Evolutionary conservation across 2,888 invertebrate species (phyloP).

Genomic region (Drosophila melanosoma): DNA sequence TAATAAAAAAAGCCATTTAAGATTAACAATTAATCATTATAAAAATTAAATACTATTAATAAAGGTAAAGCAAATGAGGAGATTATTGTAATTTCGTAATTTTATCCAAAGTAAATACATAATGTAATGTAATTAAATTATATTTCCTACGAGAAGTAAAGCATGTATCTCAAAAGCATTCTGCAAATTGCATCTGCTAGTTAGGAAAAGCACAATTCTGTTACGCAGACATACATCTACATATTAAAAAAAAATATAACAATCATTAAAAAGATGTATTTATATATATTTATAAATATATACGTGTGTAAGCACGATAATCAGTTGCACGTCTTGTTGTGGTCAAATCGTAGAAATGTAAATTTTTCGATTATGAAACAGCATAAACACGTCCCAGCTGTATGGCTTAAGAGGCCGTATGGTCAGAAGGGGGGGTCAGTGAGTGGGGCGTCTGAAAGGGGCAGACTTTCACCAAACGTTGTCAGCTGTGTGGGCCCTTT

Average conservation of each 20-base stretch:
- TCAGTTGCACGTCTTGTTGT: constrained; percentile 56
- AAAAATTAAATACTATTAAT: not conserved
- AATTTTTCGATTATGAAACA: constrained; percentile 70
- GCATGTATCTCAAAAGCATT: not conserved
- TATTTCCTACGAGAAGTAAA: constrained; percentile 6
- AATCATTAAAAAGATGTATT: constrained; percentile 14
- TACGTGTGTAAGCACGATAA: constrained; percentile 29
- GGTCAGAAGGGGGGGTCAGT: not conserved
- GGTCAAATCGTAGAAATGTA: constrained; percentile 64
- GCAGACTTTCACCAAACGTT: constrained; percentile 68
- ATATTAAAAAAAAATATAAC: not conserved
- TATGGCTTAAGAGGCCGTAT: constrained; percentile 30
- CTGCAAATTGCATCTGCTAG: not conserved
- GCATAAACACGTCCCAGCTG: constrained; percentile 59
- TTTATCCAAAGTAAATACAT: not conserved
- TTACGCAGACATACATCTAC: not conserved
- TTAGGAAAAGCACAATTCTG: not conserved
- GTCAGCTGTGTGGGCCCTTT: constrained; percentile 71
- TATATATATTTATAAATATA: not conserved
- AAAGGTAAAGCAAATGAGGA: no score
- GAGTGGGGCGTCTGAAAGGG: constrained; percentile 7
- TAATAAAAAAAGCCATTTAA: not conserved
- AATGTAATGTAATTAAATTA: not conserved
- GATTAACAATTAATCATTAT: not conserved
- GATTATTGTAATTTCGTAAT: no score